Base-by-base conservation (phyloP, 2,888 invertebrate genomes). In the Ypsolopha sequella region DNA sequence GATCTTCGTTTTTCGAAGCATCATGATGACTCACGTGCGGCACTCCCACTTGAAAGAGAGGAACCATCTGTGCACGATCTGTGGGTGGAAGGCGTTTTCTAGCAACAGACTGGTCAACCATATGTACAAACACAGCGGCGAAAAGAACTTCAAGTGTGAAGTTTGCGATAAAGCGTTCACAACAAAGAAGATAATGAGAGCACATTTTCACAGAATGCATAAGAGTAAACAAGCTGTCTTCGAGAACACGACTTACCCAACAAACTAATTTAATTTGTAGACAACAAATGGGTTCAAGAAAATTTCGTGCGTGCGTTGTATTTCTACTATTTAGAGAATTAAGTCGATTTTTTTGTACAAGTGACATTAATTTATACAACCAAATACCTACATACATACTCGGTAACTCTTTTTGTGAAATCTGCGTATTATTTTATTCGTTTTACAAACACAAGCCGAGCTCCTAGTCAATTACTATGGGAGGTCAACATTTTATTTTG, bases 91-190 rank as follows among this genome's bases (percentile, higher is more conserved):
- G 48, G 80, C 85, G 0, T 82, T 80, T 41, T 80, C 76, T 46
- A 85, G 79, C 33, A 85, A 87, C 48, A 68, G 89, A 0, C 63
- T 90, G 50, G 88, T 87, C 57, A 80, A 80, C 33, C 86, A 86
- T 52, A 85, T 85, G 85, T 84, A 75, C 34, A 85, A 84, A 35
- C 85, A 85, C 36, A 84, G 81, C 33, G 84, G 85, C 0, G 85
- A 85, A 58, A 85, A 85, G 67, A 84, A 82, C 52, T 85, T 85
- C 48, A 80, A 80, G 41, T 85, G 86, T 13, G 77, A 80, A 0
- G 71, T 58, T 0, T 86, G 86, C 44, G 80, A 80, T 6, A 85
- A 85, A 50, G 76, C 81, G 0, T 86, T 84, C 48, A 76, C 80
- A 0, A 85, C 85, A 1, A 78, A 76, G 55, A 86, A 86, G 57